These are phyloP conservation scores for Troilus luridus DNA, from an alignment of 2,888 invertebrate species.

Conservation along the genomic window DNA sequence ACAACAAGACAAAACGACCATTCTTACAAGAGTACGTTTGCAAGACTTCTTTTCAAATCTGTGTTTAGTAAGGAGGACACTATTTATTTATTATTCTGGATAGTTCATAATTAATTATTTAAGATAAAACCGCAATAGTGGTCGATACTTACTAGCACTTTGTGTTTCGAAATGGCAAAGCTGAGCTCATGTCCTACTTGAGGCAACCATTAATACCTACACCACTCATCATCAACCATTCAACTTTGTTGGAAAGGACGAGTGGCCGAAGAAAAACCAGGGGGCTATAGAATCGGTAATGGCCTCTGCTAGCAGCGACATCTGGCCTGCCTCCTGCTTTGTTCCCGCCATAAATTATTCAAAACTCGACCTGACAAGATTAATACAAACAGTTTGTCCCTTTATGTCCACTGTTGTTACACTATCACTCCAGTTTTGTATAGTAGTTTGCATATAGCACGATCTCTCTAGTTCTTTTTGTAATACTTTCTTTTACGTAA, in stretches of 20 bases:
- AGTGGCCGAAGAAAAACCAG: neutral
- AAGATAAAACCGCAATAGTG: too few species aligned
- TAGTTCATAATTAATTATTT: too few species aligned
- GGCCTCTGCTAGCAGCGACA: conserved; percentile 29
- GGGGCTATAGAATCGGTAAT: conserved; percentile 3
- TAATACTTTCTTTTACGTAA: neutral
- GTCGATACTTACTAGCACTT: neutral
- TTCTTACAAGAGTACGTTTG: too few species aligned
- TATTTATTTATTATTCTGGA: too few species aligned
- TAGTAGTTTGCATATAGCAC: neutral
- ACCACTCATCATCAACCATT: neutral
- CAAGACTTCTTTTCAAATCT: too few species aligned
- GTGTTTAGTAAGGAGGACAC: too few species aligned
- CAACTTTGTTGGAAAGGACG: neutral
- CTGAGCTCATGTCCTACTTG: neutral
- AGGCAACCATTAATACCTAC: neutral
- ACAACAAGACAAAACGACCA: too few species aligned
- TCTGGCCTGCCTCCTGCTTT: neutral
- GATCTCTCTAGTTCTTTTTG: neutral
- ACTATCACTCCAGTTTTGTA: neutral
- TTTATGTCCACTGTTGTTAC: conserved; percentile 20
- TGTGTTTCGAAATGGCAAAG: neutral
- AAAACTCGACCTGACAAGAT: conserved; percentile 39
- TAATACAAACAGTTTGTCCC: conserved; percentile 29
- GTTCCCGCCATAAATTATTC: conserved; percentile 44